Evolutionary conservation across 2,888 invertebrate genomes (phyloP), one percentile per base, ranked within the genome.

Genomic region (Tachystola acroxantha): DNA sequence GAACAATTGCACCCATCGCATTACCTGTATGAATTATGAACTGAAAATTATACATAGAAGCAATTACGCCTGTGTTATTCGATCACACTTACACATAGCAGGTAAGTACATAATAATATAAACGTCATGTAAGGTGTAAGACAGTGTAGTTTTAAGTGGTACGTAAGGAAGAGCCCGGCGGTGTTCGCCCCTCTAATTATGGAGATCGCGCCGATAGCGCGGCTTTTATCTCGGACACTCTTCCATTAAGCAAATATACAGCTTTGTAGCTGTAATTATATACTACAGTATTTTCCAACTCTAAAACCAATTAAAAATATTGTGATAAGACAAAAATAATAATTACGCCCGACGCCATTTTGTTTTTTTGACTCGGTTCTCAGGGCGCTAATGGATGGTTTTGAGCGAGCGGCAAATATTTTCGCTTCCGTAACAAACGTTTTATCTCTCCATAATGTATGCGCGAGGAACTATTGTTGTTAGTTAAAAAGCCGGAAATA

Each of bases 171-270:
- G 32, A 32, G 73, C 44, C 41, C 43, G 45, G 46, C 53, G 47
- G 50, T 45, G 45, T 50, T 43, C 48, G 42, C 42, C 74, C 81
- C 86, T 84, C 74, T 85, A 85, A 85, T 85, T 85, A 85, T 42
- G 46, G 38, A 68, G 86, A 85, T 82, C 72, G 69, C 63, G 43
- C 64, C 64, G 85, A 85, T 85, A 85, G 68, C 79, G 76, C 68
- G 52, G 79, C 84, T 84, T 82, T 85, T 84, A 85, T 84, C 80
- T 82, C 63, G 58, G 68, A 78, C 79, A 72, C 78, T 73, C 65
- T 75, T 85, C 86, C 85, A 85, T 85, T 85, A 86, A 77, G 74
- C 79, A 86, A 86, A 85, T 85, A 85, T 79, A 86, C 85, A 81
- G 75, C 78, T 81, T 74, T 72, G 74, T 65, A 69, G 64, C 60